These are phyloP conservation scores for Caiman crocodilus DNA, from an alignment of 2,797 vertebrate genomes.

Conservation along the genomic window DNA sequence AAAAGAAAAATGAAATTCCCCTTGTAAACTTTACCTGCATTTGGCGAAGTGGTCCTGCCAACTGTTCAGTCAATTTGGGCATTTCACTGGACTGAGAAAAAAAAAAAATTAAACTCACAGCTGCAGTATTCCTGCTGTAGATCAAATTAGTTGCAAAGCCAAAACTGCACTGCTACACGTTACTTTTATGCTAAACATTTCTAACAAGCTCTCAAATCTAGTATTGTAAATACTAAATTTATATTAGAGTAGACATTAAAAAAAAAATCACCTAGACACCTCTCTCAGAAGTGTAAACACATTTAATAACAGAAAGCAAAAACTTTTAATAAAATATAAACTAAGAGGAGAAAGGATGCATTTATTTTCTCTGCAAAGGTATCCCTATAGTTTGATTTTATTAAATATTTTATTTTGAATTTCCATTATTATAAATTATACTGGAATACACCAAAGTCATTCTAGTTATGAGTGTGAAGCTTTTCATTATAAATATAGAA, in stretches of 20 bases:
- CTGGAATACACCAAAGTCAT: not conserved
- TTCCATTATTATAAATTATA: not conserved
- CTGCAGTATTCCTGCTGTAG: not conserved
- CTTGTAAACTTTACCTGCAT: conserved; percentile 89
- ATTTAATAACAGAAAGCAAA: not conserved
- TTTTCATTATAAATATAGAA: not conserved
- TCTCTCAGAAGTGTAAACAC: not conserved
- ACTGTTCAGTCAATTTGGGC: conserved; percentile 95
- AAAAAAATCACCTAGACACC: not conserved
- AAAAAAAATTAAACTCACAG: conserved; percentile 5
- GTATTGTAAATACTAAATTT: not conserved
- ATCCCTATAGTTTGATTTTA: not conserved
- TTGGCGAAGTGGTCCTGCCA: conserved; percentile 94
- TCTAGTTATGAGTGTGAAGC: not conserved
- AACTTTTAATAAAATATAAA: not conserved
- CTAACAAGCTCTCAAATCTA: not conserved
- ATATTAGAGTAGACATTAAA: not conserved
- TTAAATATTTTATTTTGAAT: not conserved
- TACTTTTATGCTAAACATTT: not conserved
- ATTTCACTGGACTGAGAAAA: conserved; percentile 93
- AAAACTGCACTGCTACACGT: not conserved
- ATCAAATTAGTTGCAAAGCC: not conserved
- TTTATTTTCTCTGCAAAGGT: not conserved
- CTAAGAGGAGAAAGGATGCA: not conserved
- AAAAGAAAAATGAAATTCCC: not conserved